phyloP scores from a whole-genome alignment of 2,888 invertebrate species.

The Caprella mutica region DNA sequence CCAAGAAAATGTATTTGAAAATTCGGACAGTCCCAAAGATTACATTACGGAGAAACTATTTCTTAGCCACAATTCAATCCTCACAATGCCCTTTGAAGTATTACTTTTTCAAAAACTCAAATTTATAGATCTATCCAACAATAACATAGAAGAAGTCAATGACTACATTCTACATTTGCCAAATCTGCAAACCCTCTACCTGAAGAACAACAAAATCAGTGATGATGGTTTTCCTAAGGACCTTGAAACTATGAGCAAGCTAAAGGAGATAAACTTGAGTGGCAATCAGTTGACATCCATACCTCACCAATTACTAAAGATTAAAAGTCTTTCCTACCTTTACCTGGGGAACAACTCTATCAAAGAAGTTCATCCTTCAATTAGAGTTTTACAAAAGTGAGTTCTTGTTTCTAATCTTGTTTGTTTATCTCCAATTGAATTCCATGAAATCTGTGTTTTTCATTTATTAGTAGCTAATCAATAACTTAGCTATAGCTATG shows the following conservation, averaged over 20 bases:
- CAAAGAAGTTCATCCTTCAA: slow-evolving; percentile 62
- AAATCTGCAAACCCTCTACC: slow-evolving; percentile 60
- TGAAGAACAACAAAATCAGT: slow-evolving; percentile 75
- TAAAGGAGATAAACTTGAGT: slow-evolving; percentile 85
- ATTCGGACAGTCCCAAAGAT: slow-evolving; percentile 10
- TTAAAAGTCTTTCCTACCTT: slow-evolving; percentile 63
- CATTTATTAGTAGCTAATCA: no score
- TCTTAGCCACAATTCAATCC: slow-evolving; percentile 25
- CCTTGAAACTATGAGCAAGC: slow-evolving; percentile 52
- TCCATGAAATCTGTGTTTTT: no score
- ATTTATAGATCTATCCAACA: slow-evolving; percentile 75
- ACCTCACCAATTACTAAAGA: slow-evolving; percentile 73
- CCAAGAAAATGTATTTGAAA: not conserved
- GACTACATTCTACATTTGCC: slow-evolving; percentile 63
- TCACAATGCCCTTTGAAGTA: slow-evolving; percentile 30
- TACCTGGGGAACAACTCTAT: slow-evolving; percentile 85
- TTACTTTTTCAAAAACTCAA: slow-evolving; percentile 50
- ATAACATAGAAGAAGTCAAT: slow-evolving; percentile 63
- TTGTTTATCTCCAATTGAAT: no score
- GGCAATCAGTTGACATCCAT: slow-evolving; percentile 75
- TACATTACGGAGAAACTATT: slow-evolving; percentile 20
- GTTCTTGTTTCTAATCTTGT: slow-evolving; percentile 24
- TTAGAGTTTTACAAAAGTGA: slow-evolving; percentile 60
- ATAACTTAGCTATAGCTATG: no score
- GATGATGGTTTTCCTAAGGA: slow-evolving; percentile 79